Base-by-base conservation (phyloP, 2,113 vertebrate genomes). In the Fulmarus glacialis region DNA sequence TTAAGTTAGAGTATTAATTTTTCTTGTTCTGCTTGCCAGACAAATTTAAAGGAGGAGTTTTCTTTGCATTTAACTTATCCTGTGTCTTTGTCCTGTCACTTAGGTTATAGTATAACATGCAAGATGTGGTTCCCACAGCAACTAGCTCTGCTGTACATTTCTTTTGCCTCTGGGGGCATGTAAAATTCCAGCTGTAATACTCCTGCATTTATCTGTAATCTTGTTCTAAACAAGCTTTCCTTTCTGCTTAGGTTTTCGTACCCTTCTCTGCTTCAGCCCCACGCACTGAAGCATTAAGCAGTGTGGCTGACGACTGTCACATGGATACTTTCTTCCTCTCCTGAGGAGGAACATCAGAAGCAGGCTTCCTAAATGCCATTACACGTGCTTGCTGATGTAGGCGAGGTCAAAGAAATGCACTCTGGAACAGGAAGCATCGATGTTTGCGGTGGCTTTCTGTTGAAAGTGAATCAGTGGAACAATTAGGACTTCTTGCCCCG, bases 401-500 rank as follows among this genome's bases (percentile, higher is more conserved):
- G 81, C 79, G 87, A 92, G 82, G 73, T 82, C 81, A 74, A 78
- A 85, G 80, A 72, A 72, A 55, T 0, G 0, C 1, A 1, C 60
- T 78, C n/a, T 59, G 80, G 83, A 93, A 78, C 47, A 87, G 91
- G 87, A 97, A 93, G 68, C 6, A 0, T 24, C 3, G 19, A 7
- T 43, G 47, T 78, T 92, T 80, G 59, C 1, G 5, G 66, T 88
- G 60, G 21, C 70, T 91, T 88, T 58, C 84, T 87, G 62, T 72
- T 72, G 38, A 81, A 92, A 78, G 64, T 16, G 38, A 90, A 95
- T 87, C 73, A 56, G 23, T 74, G 82, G 56, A 95, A 92, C 95
- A 94, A 77, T 90, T 66, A 93, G 71, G 78, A 53, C 62, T 85
- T 62, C 45, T 83, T 90, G 50, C 90, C 93, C 85, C 23, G 0